Evolutionary conservation across 1,140 invertebrate species (phyloP), one percentile per base, ranked within the genome.

Genomic region (Leptinotarsa defecta): DNA sequence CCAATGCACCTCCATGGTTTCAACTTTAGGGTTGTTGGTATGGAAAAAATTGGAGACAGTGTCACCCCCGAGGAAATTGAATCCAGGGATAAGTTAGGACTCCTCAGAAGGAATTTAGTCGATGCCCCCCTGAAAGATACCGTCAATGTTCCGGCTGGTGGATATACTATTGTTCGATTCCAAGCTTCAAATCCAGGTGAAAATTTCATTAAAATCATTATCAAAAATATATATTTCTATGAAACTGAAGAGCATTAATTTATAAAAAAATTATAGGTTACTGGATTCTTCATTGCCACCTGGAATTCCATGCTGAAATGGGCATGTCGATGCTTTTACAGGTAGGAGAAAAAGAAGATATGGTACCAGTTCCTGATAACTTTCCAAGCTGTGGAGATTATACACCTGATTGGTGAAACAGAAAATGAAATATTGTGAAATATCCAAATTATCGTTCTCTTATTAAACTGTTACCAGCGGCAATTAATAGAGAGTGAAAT

Each of bases 241-340:
- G 34, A 11, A 43, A 43, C 2, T 11, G 34, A 6, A 34, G 6
- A 11, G 34, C 34, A 43, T 43, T 43, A 5, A 43, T 43, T 11
- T 17, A 57, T n/a, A n/a, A 15, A 17, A 57, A 57, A 57, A 57
- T 78, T 27, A 67, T 85, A 92, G 94, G 94, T 49, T 95, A 94
- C 81, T 97, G 95, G 95, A 86, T 97, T 11, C 93, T 96, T 84
- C 95, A 97, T 82, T 97, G 95, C 82, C 95, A 97, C 84, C 93
- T 97, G 68, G 94, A 96, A 79, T 96, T 95, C 82, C 95, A 98
- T 82, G 91, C 94, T 0, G 95, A 96, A 86, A 88, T 96, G 17
- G 95, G 95, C 15, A 98, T 97, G 95, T 92, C 93, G 0, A 80
- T 97, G 6, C 88, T 97, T 0, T 91, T 98, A 72, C 95, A 96